A percentile compares a stretch with the other conserved stretches of the same genome.
Conservation (phyloP, 2,888 invertebrate genomes). For the Parthenolecanium corni region DNA sequence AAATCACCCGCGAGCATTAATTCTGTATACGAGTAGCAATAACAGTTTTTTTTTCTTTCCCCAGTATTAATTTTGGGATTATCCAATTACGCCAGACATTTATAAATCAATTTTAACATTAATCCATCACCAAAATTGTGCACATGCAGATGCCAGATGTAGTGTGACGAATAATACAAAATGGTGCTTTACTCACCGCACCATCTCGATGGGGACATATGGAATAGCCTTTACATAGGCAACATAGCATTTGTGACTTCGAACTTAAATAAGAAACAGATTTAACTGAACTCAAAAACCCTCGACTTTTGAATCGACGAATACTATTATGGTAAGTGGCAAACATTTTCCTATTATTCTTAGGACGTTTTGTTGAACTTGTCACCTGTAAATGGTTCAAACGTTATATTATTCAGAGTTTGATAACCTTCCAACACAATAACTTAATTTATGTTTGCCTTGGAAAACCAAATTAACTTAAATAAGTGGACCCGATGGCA, state of each 20-base stretch:
- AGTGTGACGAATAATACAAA: not conserved
- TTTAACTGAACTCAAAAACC: conserved; percentile 20
- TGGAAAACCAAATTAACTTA: not conserved
- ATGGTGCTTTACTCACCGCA: conserved; percentile 17
- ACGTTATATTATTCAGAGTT: not conserved
- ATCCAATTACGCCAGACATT: too few species aligned
- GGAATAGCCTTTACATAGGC: conserved; percentile 20
- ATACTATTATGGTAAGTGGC: conserved; percentile 24
- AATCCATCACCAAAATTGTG: not conserved
- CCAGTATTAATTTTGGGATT: too few species aligned
- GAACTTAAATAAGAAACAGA: conserved; percentile 15
- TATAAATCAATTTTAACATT: not conserved
- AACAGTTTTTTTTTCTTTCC: too few species aligned
- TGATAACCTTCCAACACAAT: not conserved
- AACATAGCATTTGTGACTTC: conserved; percentile 18
- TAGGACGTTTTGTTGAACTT: conserved; percentile 17
- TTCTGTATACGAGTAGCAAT: too few species aligned
- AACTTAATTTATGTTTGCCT: not conserved
- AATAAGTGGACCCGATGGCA: not conserved
- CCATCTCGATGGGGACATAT: conserved; percentile 17
- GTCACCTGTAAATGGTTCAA: conserved; percentile 15
- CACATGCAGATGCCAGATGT: not conserved
- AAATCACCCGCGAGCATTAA: too few species aligned
- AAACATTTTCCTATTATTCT: conserved; percentile 23
- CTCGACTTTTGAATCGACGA: conserved; percentile 25